Conservation (phyloP, 2,797 vertebrate genomes). For the Nothura maculosa region DNA sequence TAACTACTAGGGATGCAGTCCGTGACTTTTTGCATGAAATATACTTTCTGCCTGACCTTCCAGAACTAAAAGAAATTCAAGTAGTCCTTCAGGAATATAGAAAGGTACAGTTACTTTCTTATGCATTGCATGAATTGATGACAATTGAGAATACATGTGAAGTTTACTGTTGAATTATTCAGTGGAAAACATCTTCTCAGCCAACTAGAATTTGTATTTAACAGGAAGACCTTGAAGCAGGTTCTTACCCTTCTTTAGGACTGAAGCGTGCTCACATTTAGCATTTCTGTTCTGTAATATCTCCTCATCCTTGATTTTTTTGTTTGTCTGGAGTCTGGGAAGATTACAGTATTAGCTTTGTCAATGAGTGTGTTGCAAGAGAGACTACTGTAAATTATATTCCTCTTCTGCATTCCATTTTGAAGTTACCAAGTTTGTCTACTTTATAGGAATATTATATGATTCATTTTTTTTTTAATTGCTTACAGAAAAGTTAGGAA, state of each 20-base stretch:
- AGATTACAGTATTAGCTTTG: neutral
- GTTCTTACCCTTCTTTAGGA: neutral
- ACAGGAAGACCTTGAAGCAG: neutral
- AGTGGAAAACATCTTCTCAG: neutral
- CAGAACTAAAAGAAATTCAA: slow-evolving; percentile 93
- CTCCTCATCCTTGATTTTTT: neutral
- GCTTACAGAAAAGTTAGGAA: neutral
- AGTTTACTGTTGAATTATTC: neutral
- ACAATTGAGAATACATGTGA: neutral
- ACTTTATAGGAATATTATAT: neutral
- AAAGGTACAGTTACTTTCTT: slow-evolving; percentile 84
- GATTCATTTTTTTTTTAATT: neutral
- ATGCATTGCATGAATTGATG: neutral
- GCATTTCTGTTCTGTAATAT: neutral
- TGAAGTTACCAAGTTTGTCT: neutral
- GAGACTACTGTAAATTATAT: neutral
- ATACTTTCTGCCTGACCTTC: slow-evolving; percentile 96
- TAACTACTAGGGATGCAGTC: slow-evolving; percentile 88
- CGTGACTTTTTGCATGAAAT: slow-evolving; percentile 98
- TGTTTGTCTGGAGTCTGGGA: neutral
- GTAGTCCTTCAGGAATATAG: slow-evolving; percentile 93
- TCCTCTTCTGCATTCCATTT: neutral
- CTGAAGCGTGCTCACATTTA: neutral
- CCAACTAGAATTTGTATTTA: neutral
- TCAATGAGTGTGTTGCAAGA: neutral